Conservation (phyloP, 1,140 invertebrate genomes). For the Plutomurus gul region DNA sequence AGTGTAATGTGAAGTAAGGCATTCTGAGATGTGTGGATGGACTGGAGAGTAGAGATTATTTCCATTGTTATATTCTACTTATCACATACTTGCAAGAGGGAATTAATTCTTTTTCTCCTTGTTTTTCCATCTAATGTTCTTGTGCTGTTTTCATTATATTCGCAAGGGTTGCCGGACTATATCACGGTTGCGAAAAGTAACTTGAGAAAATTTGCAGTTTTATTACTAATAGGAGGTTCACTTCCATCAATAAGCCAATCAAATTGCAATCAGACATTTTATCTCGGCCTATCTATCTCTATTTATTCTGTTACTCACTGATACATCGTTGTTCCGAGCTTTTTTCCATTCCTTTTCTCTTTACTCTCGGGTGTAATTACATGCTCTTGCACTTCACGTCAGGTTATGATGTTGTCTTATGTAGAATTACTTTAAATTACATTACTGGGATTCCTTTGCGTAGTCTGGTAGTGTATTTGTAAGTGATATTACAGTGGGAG, state of each 20-base stretch:
- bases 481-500: not conserved
- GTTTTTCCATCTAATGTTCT: not conserved
- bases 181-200: not conserved
- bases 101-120: not conserved
- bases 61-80: constrained; percentile 30
- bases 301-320: constrained; percentile 25
- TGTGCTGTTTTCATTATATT: not conserved
- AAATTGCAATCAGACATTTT: constrained; percentile 30
- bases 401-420: constrained; percentile 21
- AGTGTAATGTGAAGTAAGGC: not conserved
- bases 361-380: constrained; percentile 21
- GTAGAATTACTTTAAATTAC: constrained; percentile 24
- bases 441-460: constrained; percentile 21
- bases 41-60: constrained; percentile 5
- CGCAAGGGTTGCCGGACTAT: not conserved
- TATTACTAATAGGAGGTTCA: constrained; percentile 24
- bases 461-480: constrained; percentile 15
- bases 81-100: constrained; percentile 11
- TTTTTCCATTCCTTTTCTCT: not conserved
- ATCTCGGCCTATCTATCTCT: constrained; percentile 11
- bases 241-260: constrained; percentile 28
- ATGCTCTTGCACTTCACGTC: constrained; percentile 28
- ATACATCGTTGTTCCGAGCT: constrained; percentile 7
- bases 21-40: constrained; percentile 1
- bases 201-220: constrained; percentile 20